These are phyloP conservation scores for Cylloceria caligata DNA, from an alignment of 2,888 invertebrate species.

Conservation along the genomic window DNA sequence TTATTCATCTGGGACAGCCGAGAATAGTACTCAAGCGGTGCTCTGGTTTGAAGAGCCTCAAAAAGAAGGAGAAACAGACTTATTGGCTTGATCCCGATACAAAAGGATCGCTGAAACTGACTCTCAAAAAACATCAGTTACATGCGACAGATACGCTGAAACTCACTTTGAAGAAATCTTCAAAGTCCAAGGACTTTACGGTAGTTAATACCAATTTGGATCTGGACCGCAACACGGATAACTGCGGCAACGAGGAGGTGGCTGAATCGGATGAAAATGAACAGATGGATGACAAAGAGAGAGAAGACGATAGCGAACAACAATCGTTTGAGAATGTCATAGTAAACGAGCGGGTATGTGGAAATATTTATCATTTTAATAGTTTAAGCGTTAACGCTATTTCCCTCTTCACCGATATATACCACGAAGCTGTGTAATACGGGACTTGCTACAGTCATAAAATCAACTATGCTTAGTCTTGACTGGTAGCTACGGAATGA, in stretches of 20 bases:
- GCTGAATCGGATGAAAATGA: conserved; percentile 78
- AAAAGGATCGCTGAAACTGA: conserved; percentile 80
- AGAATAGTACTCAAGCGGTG: conserved; percentile 80
- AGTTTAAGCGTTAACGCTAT: background rate
- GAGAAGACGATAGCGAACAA: conserved; percentile 75
- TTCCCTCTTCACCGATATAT: background rate
- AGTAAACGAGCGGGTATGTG: conserved; percentile 80
- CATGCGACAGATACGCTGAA: conserved; percentile 75
- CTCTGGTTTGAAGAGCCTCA: conserved; percentile 72
- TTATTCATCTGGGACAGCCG: conserved; percentile 79
- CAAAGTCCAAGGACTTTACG: conserved; percentile 78
- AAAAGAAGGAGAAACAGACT: conserved; percentile 74
- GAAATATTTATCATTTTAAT: background rate
- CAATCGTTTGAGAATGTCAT: conserved; percentile 81
- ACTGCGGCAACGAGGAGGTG: conserved; percentile 75
- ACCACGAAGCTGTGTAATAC: background rate
- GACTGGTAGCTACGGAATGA: background rate
- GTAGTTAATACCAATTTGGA: conserved; percentile 79
- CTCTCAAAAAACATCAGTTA: conserved; percentile 78
- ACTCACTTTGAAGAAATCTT: conserved; percentile 80
- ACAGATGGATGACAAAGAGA: conserved; percentile 75
- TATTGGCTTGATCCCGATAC: conserved; percentile 80
- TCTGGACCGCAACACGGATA: conserved; percentile 66
- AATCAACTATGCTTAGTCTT: background rate
- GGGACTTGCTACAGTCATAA: background rate